Percentiles rank a stretch among this genome's conserved stretches.
Evolutionary conservation across 2,797 vertebrate genomes (phyloP).

Genomic region (Aldrovandia affinis): DNA sequence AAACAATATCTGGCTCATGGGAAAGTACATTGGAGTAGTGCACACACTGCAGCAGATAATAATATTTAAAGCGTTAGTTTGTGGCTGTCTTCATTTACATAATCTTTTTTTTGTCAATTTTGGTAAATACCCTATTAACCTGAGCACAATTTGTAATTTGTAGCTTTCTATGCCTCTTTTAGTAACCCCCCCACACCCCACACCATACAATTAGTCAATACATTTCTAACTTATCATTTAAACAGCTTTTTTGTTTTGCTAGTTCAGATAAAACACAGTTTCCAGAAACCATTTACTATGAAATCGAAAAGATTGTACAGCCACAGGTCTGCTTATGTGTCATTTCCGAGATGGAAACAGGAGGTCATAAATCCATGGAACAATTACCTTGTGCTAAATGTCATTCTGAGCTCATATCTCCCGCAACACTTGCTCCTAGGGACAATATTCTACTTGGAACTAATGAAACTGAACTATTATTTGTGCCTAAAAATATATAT

Average conservation of each 20-base stretch:
- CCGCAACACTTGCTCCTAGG: neutral
- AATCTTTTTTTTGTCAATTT: neutral
- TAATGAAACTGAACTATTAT: neutral
- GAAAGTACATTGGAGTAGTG: neutral
- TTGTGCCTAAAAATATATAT: neutral
- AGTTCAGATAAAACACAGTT: no score
- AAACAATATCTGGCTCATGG: neutral
- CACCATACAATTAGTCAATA: no score
- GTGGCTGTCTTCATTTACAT: no score
- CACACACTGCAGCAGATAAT: neutral
- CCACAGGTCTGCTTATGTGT: neutral
- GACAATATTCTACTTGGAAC: neutral
- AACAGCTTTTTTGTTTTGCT: no score
- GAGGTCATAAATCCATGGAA: constrained; percentile 25
- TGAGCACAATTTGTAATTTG: no score
- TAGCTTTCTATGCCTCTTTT: neutral
- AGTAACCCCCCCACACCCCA: neutral
- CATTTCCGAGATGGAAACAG: constrained; percentile 12
- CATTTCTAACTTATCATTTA: no score
- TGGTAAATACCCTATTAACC: neutral
- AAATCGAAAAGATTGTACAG: constrained; percentile 8
- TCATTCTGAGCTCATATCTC: constrained; percentile 9
- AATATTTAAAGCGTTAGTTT: neutral
- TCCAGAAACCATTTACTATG: neutral
- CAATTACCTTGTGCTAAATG: constrained; percentile 8